Conservation (phyloP, 2,888 invertebrate genomes). For the Mimumesa dahlbomi region DNA sequence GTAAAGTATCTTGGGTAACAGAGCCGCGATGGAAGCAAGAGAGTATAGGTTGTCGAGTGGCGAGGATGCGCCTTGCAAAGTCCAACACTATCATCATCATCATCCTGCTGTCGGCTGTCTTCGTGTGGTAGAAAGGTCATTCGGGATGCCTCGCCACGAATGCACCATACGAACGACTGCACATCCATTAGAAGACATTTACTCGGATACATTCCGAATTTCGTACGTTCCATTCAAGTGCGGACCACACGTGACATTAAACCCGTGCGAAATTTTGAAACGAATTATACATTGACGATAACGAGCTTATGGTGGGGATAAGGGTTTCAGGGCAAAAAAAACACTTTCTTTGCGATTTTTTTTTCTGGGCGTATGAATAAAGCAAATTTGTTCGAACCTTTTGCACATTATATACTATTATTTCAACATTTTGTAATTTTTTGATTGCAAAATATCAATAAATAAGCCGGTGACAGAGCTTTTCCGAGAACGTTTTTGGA, state of each 20-base stretch:
- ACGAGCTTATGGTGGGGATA: too few relatives aligned
- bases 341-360: too few relatives aligned
- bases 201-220: constrained; percentile 16
- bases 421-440: too few relatives aligned
- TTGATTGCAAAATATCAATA: too few relatives aligned
- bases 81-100: constrained; percentile 59
- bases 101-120: constrained; percentile 45
- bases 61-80: constrained; percentile 66
- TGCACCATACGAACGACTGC: constrained; percentile 5
- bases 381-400: too few relatives aligned
- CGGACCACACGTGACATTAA: not conserved
- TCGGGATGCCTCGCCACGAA: constrained; percentile 32
- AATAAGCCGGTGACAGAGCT: too few relatives aligned
- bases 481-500: too few relatives aligned
- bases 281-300: too few relatives aligned
- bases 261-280: not conserved
- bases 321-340: too few relatives aligned
- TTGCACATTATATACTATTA: too few relatives aligned
- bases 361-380: too few relatives aligned
- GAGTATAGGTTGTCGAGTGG: constrained; percentile 65
- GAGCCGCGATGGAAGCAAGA: constrained; percentile 49
- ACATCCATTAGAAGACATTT: constrained; percentile 38
- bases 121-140: constrained; percentile 61
- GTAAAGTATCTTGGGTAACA: constrained; percentile 78
- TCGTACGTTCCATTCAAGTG: not conserved